Conservation (phyloP, 2,113 vertebrate genomes). For the Pollachius pollachius region DNA sequence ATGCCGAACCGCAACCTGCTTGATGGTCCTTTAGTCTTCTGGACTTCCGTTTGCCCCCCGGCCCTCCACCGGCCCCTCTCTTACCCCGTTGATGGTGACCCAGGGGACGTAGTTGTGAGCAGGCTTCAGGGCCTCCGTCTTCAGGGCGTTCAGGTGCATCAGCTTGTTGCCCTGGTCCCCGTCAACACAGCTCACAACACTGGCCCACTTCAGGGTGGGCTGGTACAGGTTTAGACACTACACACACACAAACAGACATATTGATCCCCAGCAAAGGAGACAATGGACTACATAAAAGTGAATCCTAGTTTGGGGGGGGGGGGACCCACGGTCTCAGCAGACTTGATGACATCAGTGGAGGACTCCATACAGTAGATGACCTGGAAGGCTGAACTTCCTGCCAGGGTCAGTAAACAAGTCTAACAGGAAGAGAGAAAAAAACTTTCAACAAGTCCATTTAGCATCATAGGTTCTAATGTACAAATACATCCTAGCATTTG, state of each 20-base stretch:
- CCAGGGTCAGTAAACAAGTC: slow-evolving; percentile 81
- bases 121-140: slow-evolving; percentile 75
- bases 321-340: slow-evolving; percentile 69
- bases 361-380: slow-evolving; percentile 86
- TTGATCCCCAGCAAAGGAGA: background rate
- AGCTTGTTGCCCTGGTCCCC: slow-evolving; percentile 78
- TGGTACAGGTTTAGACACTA: slow-evolving; percentile 78
- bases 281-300: background rate
- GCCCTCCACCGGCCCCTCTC: background rate
- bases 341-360: slow-evolving; percentile 63
- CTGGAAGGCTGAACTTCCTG: background rate
- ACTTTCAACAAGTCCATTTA: background rate
- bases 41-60: no score
- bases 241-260: background rate
- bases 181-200: slow-evolving; percentile 70
- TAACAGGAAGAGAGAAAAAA: slow-evolving; percentile 29
- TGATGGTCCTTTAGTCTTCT: no score
- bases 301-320: background rate
- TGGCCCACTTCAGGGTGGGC: slow-evolving; percentile 33
- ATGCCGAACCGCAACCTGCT: no score
- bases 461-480: background rate
- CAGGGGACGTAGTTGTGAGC: slow-evolving; percentile 87
- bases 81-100: slow-evolving; percentile 88
- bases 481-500: no score
- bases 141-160: slow-evolving; percentile 85